These are phyloP conservation scores for Microplitis manilae DNA, from an alignment of 2,888 invertebrate genomes.

Conservation along the genomic window DNA sequence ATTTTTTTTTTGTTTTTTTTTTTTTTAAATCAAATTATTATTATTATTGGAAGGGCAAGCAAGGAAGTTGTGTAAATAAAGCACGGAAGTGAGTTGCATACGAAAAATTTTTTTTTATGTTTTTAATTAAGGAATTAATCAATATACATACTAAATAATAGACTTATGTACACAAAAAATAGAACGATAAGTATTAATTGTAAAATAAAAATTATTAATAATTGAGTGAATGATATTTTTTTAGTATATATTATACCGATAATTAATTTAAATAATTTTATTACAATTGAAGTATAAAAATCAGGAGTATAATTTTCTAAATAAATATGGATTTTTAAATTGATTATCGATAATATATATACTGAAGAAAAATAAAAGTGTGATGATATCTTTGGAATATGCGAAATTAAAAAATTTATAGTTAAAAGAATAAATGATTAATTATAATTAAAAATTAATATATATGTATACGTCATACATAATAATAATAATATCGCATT, in stretches of 20 bases:
- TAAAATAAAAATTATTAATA: constrained; percentile 49
- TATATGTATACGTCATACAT: neutral
- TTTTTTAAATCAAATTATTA: neutral
- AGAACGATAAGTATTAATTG: constrained; percentile 59
- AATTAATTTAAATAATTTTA: constrained; percentile 42
- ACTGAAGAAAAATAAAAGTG: constrained; percentile 22
- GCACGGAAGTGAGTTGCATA: constrained; percentile 68
- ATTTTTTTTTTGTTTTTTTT: neutral
- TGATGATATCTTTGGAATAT: constrained; percentile 47
- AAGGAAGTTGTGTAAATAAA: constrained; percentile 66
- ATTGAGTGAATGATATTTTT: neutral
- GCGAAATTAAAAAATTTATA: constrained; percentile 16
- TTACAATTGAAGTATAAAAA: neutral
- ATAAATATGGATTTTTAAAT: neutral
- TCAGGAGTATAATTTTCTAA: neutral
- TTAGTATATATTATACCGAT: constrained; percentile 50
- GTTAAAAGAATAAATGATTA: constrained; percentile 16
- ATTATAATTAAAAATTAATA: neutral
- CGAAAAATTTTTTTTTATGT: constrained; percentile 49
- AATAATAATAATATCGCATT: neutral
- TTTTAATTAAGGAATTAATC: constrained; percentile 68
- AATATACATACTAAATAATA: constrained; percentile 69
- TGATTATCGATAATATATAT: neutral
- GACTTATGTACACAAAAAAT: constrained; percentile 64
- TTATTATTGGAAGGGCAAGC: constrained; percentile 60